Percentiles rank a stretch among this genome's conserved stretches.
phyloP scores from a whole-genome alignment of 1,140 invertebrate species.

The Philopotamus ludificatus region DNA sequence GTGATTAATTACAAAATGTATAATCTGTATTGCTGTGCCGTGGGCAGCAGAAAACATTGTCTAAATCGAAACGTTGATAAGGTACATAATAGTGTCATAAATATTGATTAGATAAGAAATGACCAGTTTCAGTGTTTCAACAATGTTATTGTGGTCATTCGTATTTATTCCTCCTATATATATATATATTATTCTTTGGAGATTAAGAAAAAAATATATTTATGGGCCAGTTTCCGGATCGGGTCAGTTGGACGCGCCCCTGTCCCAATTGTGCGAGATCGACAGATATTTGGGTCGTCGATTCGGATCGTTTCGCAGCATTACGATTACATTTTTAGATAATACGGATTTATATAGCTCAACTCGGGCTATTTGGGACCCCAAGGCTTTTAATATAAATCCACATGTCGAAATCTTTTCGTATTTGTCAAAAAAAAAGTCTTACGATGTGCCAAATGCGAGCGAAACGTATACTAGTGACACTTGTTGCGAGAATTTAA shows the following conservation, averaged over 20 bases:
- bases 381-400: no score
- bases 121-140: background rate
- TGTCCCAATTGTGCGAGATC: constrained; percentile 14
- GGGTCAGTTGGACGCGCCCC: constrained; percentile 6
- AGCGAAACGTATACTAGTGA: no score
- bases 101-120: background rate
- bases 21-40: background rate
- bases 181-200: no score
- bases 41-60: background rate
- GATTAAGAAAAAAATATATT: background rate
- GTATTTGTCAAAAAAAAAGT: no score
- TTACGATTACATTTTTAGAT: no score
- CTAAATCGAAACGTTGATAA: background rate
- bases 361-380: no score
- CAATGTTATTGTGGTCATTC: background rate
- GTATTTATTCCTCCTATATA: no score
- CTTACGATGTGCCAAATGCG: no score
- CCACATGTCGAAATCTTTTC: no score
- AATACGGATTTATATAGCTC: no score
- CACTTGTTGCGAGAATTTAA: no score
- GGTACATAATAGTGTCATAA: background rate
- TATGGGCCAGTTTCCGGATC: background rate
- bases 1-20: no score
- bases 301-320: background rate
- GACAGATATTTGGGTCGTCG: constrained; percentile 25